Evolutionary conservation across 23 tunicate genomes (phyloP), one percentile per base, ranked within the genome.

Genomic region (Ciona savignyi): DNA sequence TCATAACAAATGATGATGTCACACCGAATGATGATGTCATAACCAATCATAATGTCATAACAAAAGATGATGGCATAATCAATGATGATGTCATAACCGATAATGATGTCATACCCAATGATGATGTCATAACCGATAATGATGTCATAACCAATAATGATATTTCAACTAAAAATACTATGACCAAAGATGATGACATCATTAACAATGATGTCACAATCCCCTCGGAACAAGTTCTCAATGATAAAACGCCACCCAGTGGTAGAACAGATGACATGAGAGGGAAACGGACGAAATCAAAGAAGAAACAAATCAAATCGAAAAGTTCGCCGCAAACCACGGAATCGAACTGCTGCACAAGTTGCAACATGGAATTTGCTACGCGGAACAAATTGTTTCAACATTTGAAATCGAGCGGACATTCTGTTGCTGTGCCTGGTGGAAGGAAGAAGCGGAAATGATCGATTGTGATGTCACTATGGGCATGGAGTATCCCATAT

Each of bases 371-470:
- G 1, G 83, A 80, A 51, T 87, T 62, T 66, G 35, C 82, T 11
- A 76, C 96, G 0, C 79, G 96, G 27, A 88, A 88, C 68, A 82
- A 88, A 75, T 67, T 88, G 25, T 88, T 88, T 68, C 84, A 88
- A 69, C 96, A 88, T 48, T 33, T 88, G 29, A 88, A 88, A 78
- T 30, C 76, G n/a, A 65, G 88, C 29, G 96, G 96, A 1, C 96
- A 88, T 78, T 77, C 86, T 0, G 25, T 80, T 42, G 71, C 77
- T 11, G n/a, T n/a, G n/a, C n/a, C n/a, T n/a, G n/a, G n/a, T n/a
- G n/a, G n/a, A n/a, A n/a, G n/a, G n/a, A n/a, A n/a, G n/a, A n/a
- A n/a, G n/a, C n/a, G n/a, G n/a, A n/a, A n/a, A n/a, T n/a, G n/a
- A n/a, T n/a, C n/a, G n/a, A n/a, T n/a, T n/a, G n/a, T n/a, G n/a